These are phyloP conservation scores for Drosophila birchii DNA, from an alignment of 2,888 invertebrate genomes.

Conservation along the genomic window DNA sequence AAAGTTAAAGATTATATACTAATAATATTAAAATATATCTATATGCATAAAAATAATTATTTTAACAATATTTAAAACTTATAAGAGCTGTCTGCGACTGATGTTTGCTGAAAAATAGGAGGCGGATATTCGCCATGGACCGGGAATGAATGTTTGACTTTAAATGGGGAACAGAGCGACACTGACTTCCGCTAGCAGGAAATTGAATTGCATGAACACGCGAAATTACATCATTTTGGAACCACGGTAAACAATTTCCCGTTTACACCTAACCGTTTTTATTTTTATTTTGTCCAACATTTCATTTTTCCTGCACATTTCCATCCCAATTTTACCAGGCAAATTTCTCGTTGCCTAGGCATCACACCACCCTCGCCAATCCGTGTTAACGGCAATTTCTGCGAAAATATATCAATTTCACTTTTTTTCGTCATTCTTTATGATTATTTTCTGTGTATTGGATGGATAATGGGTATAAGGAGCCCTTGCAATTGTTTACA, in stretches of 20 bases:
- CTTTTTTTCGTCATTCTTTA: slow-evolving; percentile 51
- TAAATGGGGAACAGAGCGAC: slow-evolving; percentile 68
- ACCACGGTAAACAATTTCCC: slow-evolving; percentile 80
- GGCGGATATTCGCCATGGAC: slow-evolving; percentile 11
- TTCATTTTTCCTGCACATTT: slow-evolving; percentile 35
- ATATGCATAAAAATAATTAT: slow-evolving; percentile 7
- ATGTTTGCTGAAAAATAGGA: not conserved
- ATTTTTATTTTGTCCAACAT: slow-evolving; percentile 23
- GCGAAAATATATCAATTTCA: slow-evolving; percentile 75
- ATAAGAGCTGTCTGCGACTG: not conserved
- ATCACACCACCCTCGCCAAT: slow-evolving; percentile 11
- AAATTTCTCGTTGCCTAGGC: slow-evolving; percentile 66
- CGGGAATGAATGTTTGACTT: slow-evolving; percentile 47
- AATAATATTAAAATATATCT: not conserved
- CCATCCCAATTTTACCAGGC: slow-evolving; percentile 65
- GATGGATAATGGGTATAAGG: not conserved
- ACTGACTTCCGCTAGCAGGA: slow-evolving; percentile 82
- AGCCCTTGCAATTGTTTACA: slow-evolving; percentile 10
- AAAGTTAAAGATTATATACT: slow-evolving; percentile 34
- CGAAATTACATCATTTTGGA: slow-evolving; percentile 83
- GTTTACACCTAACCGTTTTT: slow-evolving; percentile 65
- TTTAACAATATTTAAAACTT: slow-evolving; percentile 53
- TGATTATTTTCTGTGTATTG: slow-evolving; percentile 31
- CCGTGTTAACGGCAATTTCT: slow-evolving; percentile 72
- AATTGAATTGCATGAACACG: slow-evolving; percentile 83